Evolutionary conservation across 2,113 vertebrate genomes (phyloP).

Genomic region (Laticauda colubrina): DNA sequence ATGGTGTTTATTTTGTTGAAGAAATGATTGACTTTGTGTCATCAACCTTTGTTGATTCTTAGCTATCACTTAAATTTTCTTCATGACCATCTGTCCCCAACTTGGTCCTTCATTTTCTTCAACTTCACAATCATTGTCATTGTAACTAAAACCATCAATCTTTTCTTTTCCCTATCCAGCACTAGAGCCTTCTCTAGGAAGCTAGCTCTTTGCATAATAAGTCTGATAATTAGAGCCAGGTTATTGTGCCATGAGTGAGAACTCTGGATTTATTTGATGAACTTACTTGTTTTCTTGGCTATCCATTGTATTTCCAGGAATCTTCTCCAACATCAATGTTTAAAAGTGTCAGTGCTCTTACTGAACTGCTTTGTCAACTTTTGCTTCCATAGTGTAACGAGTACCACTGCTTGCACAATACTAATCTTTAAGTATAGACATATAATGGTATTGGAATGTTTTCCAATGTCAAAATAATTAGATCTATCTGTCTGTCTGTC

Average conservation of each 20-base stretch:
- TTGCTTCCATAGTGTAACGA: background rate
- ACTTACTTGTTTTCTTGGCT: background rate
- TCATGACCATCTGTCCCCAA: background rate
- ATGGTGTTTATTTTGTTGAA: too few relatives aligned
- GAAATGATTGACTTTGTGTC: background rate
- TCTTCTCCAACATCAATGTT: background rate
- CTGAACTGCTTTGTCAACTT: background rate
- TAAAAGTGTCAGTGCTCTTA: background rate
- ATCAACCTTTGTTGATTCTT: background rate
- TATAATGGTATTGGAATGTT: background rate
- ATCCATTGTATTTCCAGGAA: background rate
- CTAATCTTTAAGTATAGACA: background rate
- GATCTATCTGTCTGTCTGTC: too few relatives aligned
- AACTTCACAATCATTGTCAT: background rate
- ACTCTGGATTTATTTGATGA: background rate
- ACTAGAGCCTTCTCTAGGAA: background rate
- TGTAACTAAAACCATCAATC: background rate
- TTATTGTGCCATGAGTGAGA: background rate
- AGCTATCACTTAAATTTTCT: background rate
- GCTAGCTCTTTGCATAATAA: background rate
- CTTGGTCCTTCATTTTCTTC: background rate
- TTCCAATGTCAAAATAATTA: background rate
- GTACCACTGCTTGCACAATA: background rate
- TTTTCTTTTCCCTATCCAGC: background rate
- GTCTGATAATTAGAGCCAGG: background rate